These are phyloP conservation scores for Parasteatoda tepidariorum DNA, from an alignment of 1,140 invertebrate genomes.

Conservation along the genomic window DNA sequence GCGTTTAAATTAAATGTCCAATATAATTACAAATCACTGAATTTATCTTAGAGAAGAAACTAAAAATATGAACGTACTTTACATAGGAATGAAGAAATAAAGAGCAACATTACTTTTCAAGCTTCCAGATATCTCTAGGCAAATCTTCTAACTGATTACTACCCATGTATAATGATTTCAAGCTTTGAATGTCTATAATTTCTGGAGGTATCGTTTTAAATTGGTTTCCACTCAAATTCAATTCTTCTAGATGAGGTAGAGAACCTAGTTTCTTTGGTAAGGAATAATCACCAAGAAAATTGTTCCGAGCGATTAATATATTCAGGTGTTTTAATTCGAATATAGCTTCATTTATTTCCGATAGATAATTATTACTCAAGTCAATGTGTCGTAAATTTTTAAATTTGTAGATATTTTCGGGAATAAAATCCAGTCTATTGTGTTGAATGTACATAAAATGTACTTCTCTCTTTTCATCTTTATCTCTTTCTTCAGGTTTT, in stretches of 20 bases:
- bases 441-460: conserved; percentile 27
- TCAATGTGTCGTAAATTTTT: conserved; percentile 76
- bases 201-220: conserved; percentile 87
- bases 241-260: conserved; percentile 76
- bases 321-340: conserved; percentile 77
- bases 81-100: too few species aligned
- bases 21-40: too few species aligned
- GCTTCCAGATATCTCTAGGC: conserved; percentile 68
- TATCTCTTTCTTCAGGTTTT: not conserved
- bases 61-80: too few species aligned
- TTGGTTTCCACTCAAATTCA: conserved; percentile 93
- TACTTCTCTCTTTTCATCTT: not conserved
- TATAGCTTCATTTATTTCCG: conserved; percentile 79
- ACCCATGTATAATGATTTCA: conserved; percentile 90
- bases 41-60: too few species aligned
- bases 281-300: conserved; percentile 82
- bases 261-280: conserved; percentile 84
- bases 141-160: conserved; percentile 86
- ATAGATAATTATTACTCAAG: conserved; percentile 87
- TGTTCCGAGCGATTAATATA: conserved; percentile 88
- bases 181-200: conserved; percentile 79
- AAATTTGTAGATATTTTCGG: conserved; percentile 68
- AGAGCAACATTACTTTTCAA: conserved; percentile 73
- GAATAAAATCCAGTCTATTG: conserved; percentile 68
- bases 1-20: too few species aligned